These are phyloP conservation scores for Recurvirostra avosetta DNA, from an alignment of 2,113 vertebrate genomes.

Conservation along the genomic window DNA sequence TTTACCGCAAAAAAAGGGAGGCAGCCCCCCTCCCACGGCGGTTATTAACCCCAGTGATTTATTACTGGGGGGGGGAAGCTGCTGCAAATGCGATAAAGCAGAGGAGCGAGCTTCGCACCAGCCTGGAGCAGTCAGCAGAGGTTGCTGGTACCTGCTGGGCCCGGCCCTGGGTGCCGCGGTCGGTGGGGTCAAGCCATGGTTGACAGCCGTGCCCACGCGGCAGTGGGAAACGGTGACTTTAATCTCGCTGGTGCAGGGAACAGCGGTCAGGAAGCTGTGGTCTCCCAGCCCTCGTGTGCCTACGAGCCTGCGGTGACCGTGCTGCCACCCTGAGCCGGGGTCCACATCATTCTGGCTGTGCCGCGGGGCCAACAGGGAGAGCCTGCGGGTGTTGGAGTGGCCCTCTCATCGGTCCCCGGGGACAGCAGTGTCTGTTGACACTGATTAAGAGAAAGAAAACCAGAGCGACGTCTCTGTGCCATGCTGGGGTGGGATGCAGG, in stretches of 20 bases:
- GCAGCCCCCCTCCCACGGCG: neutral
- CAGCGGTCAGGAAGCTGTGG: neutral
- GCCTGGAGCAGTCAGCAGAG: neutral
- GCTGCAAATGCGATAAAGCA: neutral
- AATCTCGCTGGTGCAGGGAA: neutral
- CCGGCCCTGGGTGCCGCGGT: rapidly evolving
- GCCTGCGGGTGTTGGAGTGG: rapidly evolving
- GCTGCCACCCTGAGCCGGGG: neutral
- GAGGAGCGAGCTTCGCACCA: neutral
- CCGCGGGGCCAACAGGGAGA: neutral
- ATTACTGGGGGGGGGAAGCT: neutral
- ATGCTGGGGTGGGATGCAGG: neutral
- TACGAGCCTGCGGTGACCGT: rapidly evolving
- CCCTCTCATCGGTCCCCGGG: rapidly evolving
- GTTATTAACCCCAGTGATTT: rapidly evolving
- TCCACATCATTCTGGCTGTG: rapidly evolving
- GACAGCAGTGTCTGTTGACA: neutral
- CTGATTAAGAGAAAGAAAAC: neutral
- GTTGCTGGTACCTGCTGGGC: neutral
- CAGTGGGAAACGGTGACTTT: neutral
- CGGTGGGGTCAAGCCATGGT: rapidly evolving
- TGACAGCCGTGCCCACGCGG: neutral
- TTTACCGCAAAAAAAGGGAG: neutral
- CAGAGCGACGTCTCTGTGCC: neutral
- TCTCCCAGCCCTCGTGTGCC: rapidly evolving